phyloP scores from a whole-genome alignment of 2,888 invertebrate genomes.

The Chirona hameri region DNA sequence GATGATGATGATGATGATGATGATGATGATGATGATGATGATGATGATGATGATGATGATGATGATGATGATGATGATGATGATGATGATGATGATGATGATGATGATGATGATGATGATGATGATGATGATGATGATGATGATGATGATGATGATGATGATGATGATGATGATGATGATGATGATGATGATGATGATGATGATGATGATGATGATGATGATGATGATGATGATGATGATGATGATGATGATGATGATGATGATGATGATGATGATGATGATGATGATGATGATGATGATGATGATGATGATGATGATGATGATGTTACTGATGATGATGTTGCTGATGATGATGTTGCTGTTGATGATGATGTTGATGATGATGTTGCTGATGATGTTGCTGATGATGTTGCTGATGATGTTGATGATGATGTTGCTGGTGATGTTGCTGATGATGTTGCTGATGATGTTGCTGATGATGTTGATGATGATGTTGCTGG shows the following conservation, averaged over 20 bases:
- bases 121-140: constrained; percentile 22
- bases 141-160: constrained; percentile 22
- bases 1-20: constrained; percentile 22
- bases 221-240: constrained; percentile 22
- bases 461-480: too few relatives aligned
- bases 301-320: too few relatives aligned
- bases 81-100: constrained; percentile 22
- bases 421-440: too few relatives aligned
- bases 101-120: constrained; percentile 22
- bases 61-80: constrained; percentile 22
- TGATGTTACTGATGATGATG: too few relatives aligned
- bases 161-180: constrained; percentile 22
- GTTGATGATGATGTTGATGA: too few relatives aligned
- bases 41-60: constrained; percentile 22
- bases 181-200: constrained; percentile 22
- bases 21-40: constrained; percentile 22
- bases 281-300: constrained; percentile 22
- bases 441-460: too few relatives aligned
- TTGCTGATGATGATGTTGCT: too few relatives aligned
- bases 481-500: too few relatives aligned
- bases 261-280: constrained; percentile 22
- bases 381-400: too few relatives aligned
- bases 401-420: too few relatives aligned
- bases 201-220: constrained; percentile 22
- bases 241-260: constrained; percentile 22